Percentiles rank a stretch among this genome's conserved stretches.
phyloP scores from a whole-genome alignment of 2,888 invertebrate species.

The Catocala sponsa region DNA sequence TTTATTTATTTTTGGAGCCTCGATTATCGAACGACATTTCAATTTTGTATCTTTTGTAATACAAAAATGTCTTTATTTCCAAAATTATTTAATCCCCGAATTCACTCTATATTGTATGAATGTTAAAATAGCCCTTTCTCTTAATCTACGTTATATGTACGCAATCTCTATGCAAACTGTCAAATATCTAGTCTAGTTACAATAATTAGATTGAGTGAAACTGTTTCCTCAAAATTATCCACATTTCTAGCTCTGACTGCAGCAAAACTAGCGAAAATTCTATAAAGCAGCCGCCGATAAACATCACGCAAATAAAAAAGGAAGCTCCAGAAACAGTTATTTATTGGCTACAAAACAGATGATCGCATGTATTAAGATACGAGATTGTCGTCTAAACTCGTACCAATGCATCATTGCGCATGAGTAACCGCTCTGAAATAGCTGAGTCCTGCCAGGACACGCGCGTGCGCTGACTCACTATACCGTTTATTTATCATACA shows the following conservation, averaged over 20 bases:
- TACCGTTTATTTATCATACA: slow-evolving; percentile 55
- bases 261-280: not conserved
- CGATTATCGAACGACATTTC: too few relatives aligned
- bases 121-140: too few relatives aligned
- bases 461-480: slow-evolving; percentile 62
- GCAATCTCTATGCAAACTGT: too few relatives aligned
- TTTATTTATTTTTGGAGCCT: too few relatives aligned
- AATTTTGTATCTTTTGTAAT: too few relatives aligned
- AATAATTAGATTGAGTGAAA: too few relatives aligned
- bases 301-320: slow-evolving; percentile 16
- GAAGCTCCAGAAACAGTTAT: slow-evolving; percentile 17
- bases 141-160: too few relatives aligned
- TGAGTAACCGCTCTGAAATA: slow-evolving; percentile 74
- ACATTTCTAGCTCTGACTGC: not conserved
- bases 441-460: slow-evolving; percentile 77
- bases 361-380: slow-evolving; percentile 31
- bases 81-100: too few relatives aligned
- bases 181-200: too few relatives aligned
- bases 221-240: not conserved
- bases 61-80: too few relatives aligned
- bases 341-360: slow-evolving; percentile 31
- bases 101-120: too few relatives aligned
- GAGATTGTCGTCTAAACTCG: slow-evolving; percentile 61
- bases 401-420: slow-evolving; percentile 69
- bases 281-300: slow-evolving; percentile 16